A percentile compares a stretch with the other conserved stretches of the same genome.
phyloP scores from a whole-genome alignment of 1,140 invertebrate genomes.

The Atta texana region DNA sequence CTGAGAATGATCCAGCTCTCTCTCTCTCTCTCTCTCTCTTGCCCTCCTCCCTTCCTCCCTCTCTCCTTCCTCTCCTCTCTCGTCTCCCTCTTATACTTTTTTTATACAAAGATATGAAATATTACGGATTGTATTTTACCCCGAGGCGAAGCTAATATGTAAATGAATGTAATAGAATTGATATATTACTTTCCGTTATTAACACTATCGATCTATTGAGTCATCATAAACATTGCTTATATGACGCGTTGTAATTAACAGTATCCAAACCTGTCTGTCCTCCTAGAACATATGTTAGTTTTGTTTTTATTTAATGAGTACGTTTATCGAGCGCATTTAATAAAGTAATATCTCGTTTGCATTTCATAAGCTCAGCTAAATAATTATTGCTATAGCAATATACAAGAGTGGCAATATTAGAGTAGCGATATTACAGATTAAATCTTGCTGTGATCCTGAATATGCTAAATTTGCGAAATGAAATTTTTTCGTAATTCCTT shows the following conservation, averaged over 20 bases:
- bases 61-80: not conserved
- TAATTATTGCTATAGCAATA: conserved; percentile 26
- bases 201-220: conserved; percentile 13
- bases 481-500: conserved; percentile 34
- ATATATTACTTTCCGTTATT: conserved; percentile 30
- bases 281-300: not conserved
- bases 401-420: not conserved
- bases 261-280: not conserved
- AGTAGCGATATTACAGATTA: conserved; percentile 38
- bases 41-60: too few species aligned
- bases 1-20: not conserved
- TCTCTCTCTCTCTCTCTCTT: not conserved
- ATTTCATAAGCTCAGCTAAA: not conserved
- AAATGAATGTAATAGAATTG: not conserved
- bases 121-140: not conserved
- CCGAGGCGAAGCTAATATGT: too few species aligned
- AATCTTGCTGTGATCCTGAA: conserved; percentile 37
- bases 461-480: conserved; percentile 4
- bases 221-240: not conserved
- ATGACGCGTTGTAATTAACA: conserved; percentile 36
- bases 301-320: conserved; percentile 51
- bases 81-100: not conserved
- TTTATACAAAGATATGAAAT: not conserved
- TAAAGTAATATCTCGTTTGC: conserved; percentile 31
- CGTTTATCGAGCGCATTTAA: conserved; percentile 23